A percentile compares a stretch with the other conserved stretches of the same genome.
These are phyloP conservation scores for Oscheius sp. DNA, from an alignment of 2,888 invertebrate genomes.

Conservation along the genomic window DNA sequence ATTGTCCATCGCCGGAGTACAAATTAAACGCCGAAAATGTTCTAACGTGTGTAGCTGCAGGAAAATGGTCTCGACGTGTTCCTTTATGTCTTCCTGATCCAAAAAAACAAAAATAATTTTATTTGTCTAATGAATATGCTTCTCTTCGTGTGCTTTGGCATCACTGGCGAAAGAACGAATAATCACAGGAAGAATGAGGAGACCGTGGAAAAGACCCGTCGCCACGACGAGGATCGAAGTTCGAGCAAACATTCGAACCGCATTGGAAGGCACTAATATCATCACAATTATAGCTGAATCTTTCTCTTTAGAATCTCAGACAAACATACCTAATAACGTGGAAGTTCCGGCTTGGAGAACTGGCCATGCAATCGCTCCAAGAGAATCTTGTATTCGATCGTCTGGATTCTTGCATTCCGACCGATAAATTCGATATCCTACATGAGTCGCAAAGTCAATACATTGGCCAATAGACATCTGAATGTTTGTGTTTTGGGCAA, in stretches of 20 bases:
- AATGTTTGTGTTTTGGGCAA: neutral
- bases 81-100: slow-evolving; percentile 47
- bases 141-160: slow-evolving; percentile 35
- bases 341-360: slow-evolving; percentile 69
- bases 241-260: slow-evolving; percentile 68
- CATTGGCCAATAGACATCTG: slow-evolving; percentile 70
- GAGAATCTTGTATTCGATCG: slow-evolving; percentile 59
- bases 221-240: slow-evolving; percentile 67
- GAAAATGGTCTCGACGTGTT: slow-evolving; percentile 46
- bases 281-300: slow-evolving; percentile 56
- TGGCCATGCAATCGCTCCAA: slow-evolving; percentile 70
- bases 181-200: slow-evolving; percentile 67
- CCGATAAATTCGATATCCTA: slow-evolving; percentile 67
- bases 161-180: slow-evolving; percentile 43
- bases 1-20: slow-evolving; percentile 57
- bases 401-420: slow-evolving; percentile 47
- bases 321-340: slow-evolving; percentile 54
- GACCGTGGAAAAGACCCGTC: slow-evolving; percentile 68
- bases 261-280: slow-evolving; percentile 67
- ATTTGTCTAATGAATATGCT: neutral
- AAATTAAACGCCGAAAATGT: slow-evolving; percentile 63
- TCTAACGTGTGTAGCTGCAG: slow-evolving; percentile 50
- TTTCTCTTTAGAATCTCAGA: neutral
- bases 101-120: slow-evolving; percentile 7
- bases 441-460: slow-evolving; percentile 69